A percentile compares a stretch with the other conserved stretches of the same genome.
Conservation (phyloP, 1,140 invertebrate species). For the Drosophila ogumai region DNA sequence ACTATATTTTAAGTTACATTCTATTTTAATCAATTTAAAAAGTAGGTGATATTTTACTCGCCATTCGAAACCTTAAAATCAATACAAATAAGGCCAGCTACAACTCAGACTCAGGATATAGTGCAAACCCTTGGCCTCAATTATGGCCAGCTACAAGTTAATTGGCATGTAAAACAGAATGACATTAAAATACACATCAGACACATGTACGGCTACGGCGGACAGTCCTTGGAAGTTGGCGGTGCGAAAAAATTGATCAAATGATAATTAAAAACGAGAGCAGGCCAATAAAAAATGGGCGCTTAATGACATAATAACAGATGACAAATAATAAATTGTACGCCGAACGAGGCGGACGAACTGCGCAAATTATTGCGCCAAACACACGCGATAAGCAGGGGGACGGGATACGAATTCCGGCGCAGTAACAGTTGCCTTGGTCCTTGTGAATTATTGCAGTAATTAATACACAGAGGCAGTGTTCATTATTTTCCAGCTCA, state of each 20-base stretch:
- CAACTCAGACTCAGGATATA: not conserved
- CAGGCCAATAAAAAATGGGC: constrained; percentile 64
- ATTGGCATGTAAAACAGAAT: constrained; percentile 75
- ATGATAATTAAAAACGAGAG: constrained; percentile 80
- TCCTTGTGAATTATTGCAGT: constrained; percentile 71
- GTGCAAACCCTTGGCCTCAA: constrained; percentile 5
- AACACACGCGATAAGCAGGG: constrained; percentile 32
- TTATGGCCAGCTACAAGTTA: constrained; percentile 55
- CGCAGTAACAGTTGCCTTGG: constrained; percentile 48
- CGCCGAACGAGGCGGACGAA: constrained; percentile 40
- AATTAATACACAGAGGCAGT: constrained; percentile 73
- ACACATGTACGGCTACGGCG: constrained; percentile 10
- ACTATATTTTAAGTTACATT: not conserved
- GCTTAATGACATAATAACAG: constrained; percentile 82
- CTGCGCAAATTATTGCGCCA: constrained; percentile 60
- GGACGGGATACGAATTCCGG: not conserved
- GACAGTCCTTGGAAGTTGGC: constrained; percentile 21
- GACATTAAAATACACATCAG: constrained; percentile 40
- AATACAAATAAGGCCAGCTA: not conserved
- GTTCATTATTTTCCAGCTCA: constrained; percentile 71
- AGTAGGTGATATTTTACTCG: not conserved
- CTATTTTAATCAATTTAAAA: not conserved
- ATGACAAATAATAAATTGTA: constrained; percentile 82
- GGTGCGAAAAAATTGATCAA: constrained; percentile 60
- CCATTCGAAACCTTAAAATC: not conserved